Evolutionary conservation across 2,113 vertebrate species (phyloP), one percentile per base, ranked within the genome.

Genomic region (Leptobrachium leishanense): DNA sequence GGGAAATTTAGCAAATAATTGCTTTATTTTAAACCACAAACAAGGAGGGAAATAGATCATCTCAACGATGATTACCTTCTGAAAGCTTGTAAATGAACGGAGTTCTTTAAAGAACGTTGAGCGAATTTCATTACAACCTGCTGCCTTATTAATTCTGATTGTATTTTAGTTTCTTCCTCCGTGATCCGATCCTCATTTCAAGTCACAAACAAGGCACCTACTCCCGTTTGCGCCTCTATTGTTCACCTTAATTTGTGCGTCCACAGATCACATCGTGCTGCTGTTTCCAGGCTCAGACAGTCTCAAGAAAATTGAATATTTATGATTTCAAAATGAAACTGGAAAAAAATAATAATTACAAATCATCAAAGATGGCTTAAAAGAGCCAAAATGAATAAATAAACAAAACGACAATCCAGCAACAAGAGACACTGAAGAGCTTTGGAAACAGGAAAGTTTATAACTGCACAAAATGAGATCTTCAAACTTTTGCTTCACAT

Each of bases 71-170:
- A 73, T 73, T 80, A 59, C 20, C 53, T 50, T 68, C 50, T 62
- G 54, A 43, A 55, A 43, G 46, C 15, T 79, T 44, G 50, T 73
- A 72, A 73, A 79, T 73, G 77, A 73, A 67, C 70, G 55, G 77
- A 79, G 63, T 68, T 74, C 71, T 81, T 81, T 68, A 81, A 74
- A 53, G 72, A 68, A 40, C 13, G 69, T 20, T 40, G 69, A 72
- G 46, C 40, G 69, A 72, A 81, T 74, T 63, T 74, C 72, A 74
- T 81, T 81, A 50, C 72, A 2, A 31, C 10, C 53, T 2, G 64
- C 78, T 43, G 64, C 78, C 78, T 74, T 81, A 81, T 81, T 81
- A 81, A 81, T 81, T 81, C 78, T 74, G 78, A 81, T 81, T 74
- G 78, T 72, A 31, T 72, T 74, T 62, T 62, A 53, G 53, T 20